phyloP scores from a whole-genome alignment of 2,797 vertebrate genomes.

The Crax fasciolata region DNA sequence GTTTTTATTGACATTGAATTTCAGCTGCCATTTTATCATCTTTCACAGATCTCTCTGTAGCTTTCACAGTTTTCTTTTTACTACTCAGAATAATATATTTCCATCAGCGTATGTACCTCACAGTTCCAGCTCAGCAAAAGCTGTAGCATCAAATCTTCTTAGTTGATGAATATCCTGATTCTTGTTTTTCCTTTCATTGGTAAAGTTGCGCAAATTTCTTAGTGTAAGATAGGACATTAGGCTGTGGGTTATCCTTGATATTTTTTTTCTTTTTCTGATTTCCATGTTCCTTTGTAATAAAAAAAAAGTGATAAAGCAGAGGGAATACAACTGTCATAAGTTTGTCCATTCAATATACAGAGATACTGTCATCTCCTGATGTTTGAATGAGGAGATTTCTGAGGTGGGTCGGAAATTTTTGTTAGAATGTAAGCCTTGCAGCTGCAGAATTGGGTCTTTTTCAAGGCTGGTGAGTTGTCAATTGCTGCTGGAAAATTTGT shows the following conservation, averaged over 20 bases:
- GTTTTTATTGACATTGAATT: slow-evolving; percentile 31
- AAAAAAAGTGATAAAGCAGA: neutral
- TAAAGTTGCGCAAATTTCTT: neutral
- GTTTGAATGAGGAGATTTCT: neutral
- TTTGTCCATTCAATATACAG: neutral
- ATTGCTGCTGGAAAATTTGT: neutral
- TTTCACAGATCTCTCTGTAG: slow-evolving; percentile 2
- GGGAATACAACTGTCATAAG: neutral
- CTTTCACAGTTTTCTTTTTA: slow-evolving; percentile 6
- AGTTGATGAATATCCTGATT: neutral
- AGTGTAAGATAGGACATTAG: neutral
- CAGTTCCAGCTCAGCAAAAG: neutral
- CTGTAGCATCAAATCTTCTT: neutral
- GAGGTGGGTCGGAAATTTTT: neutral
- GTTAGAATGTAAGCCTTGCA: neutral
- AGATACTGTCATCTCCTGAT: neutral
- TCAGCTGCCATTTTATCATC: slow-evolving; percentile 21
- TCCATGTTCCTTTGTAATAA: neutral
- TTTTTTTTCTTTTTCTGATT: neutral
- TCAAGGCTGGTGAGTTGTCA: neutral
- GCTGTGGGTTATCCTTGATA: neutral
- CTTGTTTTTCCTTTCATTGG: neutral
- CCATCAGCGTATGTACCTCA: neutral
- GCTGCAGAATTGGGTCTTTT: neutral
- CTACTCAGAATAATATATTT: neutral